phyloP scores from a whole-genome alignment of 2,797 vertebrate genomes.

The Arrhamphus sclerolepis region DNA sequence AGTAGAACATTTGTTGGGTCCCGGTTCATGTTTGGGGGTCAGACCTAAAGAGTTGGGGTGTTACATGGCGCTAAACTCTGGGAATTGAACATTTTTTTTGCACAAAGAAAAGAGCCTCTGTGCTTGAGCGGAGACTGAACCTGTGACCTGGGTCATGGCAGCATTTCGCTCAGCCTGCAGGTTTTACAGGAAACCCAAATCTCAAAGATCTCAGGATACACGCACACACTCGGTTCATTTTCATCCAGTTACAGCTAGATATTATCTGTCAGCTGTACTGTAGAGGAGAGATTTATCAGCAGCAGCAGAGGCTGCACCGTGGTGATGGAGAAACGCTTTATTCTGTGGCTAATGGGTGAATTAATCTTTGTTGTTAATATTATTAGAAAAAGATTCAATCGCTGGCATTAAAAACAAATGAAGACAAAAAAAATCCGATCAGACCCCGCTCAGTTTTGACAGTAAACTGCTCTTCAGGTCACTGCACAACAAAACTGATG shows the following conservation, averaged over 20 bases:
- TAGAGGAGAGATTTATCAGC: background rate
- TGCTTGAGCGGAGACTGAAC: background rate
- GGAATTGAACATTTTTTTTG: too few species aligned
- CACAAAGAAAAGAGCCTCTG: background rate
- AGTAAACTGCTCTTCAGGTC: background rate
- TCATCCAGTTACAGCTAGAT: background rate
- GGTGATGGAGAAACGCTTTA: background rate
- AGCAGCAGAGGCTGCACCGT: background rate
- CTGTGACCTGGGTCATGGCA: background rate
- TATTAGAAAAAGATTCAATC: background rate
- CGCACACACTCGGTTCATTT: slow-evolving; percentile 2
- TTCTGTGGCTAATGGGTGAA: background rate
- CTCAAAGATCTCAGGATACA: slow-evolving; percentile 5
- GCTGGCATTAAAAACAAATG: background rate
- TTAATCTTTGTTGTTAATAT: too few species aligned
- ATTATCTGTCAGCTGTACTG: background rate
- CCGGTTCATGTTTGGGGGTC: too few species aligned
- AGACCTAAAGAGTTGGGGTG: too few species aligned
- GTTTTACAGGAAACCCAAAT: background rate
- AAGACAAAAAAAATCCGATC: too few species aligned
- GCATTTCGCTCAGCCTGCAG: background rate
- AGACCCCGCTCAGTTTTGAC: too few species aligned
- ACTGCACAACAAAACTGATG: background rate
- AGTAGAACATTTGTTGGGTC: too few species aligned
- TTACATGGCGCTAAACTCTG: too few species aligned